Evolutionary conservation across 2,113 vertebrate species (phyloP), one percentile per base, ranked within the genome.

Genomic region (Sorex araneus): DNA sequence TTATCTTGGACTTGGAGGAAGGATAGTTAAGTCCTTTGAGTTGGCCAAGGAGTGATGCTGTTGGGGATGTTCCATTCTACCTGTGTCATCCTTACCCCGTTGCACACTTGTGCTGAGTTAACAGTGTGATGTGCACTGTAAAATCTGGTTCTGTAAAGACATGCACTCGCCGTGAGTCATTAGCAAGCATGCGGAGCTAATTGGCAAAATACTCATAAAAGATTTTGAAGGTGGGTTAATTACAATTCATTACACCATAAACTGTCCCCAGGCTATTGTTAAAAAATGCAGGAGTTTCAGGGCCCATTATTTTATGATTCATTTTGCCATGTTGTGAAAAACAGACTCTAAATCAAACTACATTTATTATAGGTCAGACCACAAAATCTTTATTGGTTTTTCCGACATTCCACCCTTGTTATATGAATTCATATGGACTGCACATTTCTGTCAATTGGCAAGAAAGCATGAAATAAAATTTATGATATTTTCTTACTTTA

Each of bases 141-240:
- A 97, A 97, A 97, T 90, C 90, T 67, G 57, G 97, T 97, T 98
- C 97, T 98, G 97, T 95, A 97, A 98, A 97, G 98, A 98, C 98
- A 98, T 97, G 98, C 97, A 97, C 97, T 96, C 86, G 96, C 98
- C 97, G 97, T 98, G 98, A 98, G 97, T 98, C 98, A 98, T 98
- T 98, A 98, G 97, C 96, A 97, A 98, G 98, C 98, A 98, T 97
- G 96, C 97, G 87, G 97, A 98, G 97, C 98, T 98, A 98, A 98
- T 98, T 98, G 98, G 97, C 98, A 98, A 98, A 98, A 98, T 97
- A 97, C 97, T 98, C 97, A 97, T 98, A 98, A 98, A 98, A 98
- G 96, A 98, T 97, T 98, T 98, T 98, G 98, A 98, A 98, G 98
- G 98, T 98, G 98, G 98, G 98, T 98, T 98, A 98, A 98, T 98